Base-by-base conservation (phyloP, 2,113 vertebrate genomes). In the Grus americana region DNA sequence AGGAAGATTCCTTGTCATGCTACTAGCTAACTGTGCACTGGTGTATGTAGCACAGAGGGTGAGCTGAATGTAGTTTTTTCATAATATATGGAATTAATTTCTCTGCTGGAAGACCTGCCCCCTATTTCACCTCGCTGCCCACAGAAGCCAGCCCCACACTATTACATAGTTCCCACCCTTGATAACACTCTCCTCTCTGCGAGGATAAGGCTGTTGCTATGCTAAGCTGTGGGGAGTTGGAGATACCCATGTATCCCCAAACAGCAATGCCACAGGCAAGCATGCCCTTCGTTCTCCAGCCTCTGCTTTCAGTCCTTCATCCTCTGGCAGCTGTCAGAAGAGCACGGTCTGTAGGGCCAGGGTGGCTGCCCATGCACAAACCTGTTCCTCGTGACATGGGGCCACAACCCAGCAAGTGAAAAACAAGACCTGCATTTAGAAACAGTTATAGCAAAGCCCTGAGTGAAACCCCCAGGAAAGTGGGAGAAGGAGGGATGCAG, bases 321-420 rank as follows among this genome's bases (percentile, higher is more conserved):
- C 11, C 15, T 72, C 24, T n/a, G 17, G 18, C 65, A 86, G 20
- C 32, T 2, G 0, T 26, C 22, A 73, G 22, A 79, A 44, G 5
- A 67, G 12, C 18, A 13, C 14, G 32, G 21, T 32, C 58, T 58
- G 9, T 0, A 3, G 17, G 26, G 10, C 12, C 14, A 49, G 32
- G 8, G 19, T 52, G 26, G 16, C 66, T 67, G 46, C 11, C 2
- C 3, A 49, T 1, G 7, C 36, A 61, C 1, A 8, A 61, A 65
- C 11, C 23, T 63, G 13, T 19, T 65, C 58, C 58, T 29, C 17
- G 10, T 34, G 40, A 42, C 50, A 58, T 9, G 2, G 47, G 26
- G 38, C 21, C 16, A 17, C 16, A 36, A 44, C 5, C 10, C 3
- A 3, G 22, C 42, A 80, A 75, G 34, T 0, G 0, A 73, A 26